Evolutionary conservation across 1,140 invertebrate genomes (phyloP), one percentile per base, ranked within the genome.

Genomic region (Apis dorsata): DNA sequence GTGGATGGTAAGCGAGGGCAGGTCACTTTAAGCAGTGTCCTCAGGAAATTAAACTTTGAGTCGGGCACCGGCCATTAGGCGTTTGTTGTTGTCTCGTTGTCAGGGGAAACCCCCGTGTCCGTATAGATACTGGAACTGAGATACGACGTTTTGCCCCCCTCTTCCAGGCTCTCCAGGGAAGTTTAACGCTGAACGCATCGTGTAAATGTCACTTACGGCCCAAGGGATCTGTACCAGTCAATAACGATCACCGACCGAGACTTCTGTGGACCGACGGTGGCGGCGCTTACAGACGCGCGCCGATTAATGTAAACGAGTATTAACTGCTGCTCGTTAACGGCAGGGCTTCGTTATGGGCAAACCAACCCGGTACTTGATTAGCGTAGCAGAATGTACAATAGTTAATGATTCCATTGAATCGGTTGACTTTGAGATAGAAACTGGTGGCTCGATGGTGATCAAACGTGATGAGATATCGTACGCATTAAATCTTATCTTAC

Each of bases 41-140:
- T 89, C 90, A 93, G 92, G 92, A 94, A 94, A 93, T 93, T 94
- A 93, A 94, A 93, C 92, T 93, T 92, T 91, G 89, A 93, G 90
- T 86, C 90, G 86, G 90, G 90, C 90, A 91, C 90, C 91, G 90
- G 90, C 90, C 92, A 93, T 93, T 93, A 93, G 90, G 89, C 90
- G 91, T 93, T 93, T 93, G 93, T 94, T 94, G 92, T 93, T 91
- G 89, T 87, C 86, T 82, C 81, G 93, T 93, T 91, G 92, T 92
- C 93, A 92, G 90, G 93, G 92, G 84, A 91, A 93, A 24, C 24
- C 90, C 80, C 90, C 81, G 83, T 86, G 85, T 90, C 78, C 84
- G 90, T 91, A 86, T 88, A 93, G 91, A 93, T 94, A 94, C 89
- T 89, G 91, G 89, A 93, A 93, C 89, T 90, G 86, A 92, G 92